These are phyloP conservation scores for Drosophila pseudotakahashii DNA, from an alignment of 2,888 invertebrate species.

Conservation along the genomic window DNA sequence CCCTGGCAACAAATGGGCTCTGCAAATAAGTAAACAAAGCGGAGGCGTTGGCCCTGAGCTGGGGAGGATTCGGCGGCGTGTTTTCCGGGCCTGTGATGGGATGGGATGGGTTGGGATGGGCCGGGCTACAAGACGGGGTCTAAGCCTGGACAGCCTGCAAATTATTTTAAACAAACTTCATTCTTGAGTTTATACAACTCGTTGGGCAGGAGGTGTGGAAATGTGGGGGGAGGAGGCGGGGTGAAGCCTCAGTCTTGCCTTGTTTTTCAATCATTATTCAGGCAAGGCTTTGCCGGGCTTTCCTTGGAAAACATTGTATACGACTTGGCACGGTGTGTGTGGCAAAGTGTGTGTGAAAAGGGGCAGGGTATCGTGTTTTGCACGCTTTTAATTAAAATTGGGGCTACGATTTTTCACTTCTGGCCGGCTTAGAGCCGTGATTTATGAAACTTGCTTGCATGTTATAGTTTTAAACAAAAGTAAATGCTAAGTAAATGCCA, in stretches of 20 bases:
- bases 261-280: conserved; percentile 81
- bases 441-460: conserved; percentile 79
- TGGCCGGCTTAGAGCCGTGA: conserved; percentile 73
- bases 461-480: conserved; percentile 73
- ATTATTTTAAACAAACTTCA: conserved; percentile 77
- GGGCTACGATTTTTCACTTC: conserved; percentile 78
- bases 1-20: conserved; percentile 76
- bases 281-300: conserved; percentile 74
- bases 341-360: conserved; percentile 28
- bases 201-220: conserved; percentile 37
- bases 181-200: conserved; percentile 77
- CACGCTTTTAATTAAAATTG: conserved; percentile 80
- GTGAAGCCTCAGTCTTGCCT: conserved; percentile 58
- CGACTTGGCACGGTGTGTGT: conserved; percentile 43
- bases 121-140: conserved; percentile 16
- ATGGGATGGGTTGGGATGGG: no score
- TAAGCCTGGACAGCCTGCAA: conserved; percentile 75
- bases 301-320: conserved; percentile 69
- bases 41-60: conserved; percentile 19
- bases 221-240: background rate
- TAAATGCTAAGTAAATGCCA: conserved; percentile 76
- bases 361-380: conserved; percentile 73
- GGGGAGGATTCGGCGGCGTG: conserved; percentile 11
- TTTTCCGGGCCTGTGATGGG: background rate
- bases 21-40: conserved; percentile 75